A percentile compares a stretch with the other conserved stretches of the same genome.
Conservation (phyloP, 2,888 invertebrate genomes). For the Rotaria sp. region DNA sequence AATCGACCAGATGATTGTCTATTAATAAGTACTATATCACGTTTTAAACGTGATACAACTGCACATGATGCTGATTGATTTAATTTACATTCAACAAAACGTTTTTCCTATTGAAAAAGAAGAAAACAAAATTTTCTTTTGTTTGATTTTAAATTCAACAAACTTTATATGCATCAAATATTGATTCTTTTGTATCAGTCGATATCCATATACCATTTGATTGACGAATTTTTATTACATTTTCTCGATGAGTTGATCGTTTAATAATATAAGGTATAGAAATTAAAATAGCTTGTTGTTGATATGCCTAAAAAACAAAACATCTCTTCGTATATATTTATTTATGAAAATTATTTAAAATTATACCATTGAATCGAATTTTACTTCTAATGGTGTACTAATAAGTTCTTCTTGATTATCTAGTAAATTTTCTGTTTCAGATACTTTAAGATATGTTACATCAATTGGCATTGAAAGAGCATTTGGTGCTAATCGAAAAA, state of each 20-base stretch:
- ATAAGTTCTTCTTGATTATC: constrained; percentile 12
- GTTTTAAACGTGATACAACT: constrained; percentile 10
- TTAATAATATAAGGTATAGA: not conserved
- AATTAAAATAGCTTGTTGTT: not conserved
- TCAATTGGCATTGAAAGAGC: not conserved
- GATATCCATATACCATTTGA: not conserved
- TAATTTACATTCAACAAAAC: constrained; percentile 21
- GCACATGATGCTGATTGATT: not conserved
- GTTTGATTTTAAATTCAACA: not conserved
- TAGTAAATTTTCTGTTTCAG: not conserved
- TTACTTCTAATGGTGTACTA: not conserved
- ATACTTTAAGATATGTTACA: not conserved
- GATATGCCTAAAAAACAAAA: not conserved
- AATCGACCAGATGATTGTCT: not conserved
- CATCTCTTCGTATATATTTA: not conserved
- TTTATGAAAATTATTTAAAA: too few relatives aligned
- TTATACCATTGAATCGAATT: not conserved
- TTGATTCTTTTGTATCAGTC: not conserved
- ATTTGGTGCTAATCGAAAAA: not conserved
- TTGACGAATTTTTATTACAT: not conserved
- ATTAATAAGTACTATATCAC: not conserved
- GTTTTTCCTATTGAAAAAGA: not conserved
- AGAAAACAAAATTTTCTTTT: not conserved
- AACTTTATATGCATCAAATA: not conserved
- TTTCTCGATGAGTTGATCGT: not conserved